phyloP scores from a whole-genome alignment of 2,797 vertebrate genomes.

The Rhincodon typus region DNA sequence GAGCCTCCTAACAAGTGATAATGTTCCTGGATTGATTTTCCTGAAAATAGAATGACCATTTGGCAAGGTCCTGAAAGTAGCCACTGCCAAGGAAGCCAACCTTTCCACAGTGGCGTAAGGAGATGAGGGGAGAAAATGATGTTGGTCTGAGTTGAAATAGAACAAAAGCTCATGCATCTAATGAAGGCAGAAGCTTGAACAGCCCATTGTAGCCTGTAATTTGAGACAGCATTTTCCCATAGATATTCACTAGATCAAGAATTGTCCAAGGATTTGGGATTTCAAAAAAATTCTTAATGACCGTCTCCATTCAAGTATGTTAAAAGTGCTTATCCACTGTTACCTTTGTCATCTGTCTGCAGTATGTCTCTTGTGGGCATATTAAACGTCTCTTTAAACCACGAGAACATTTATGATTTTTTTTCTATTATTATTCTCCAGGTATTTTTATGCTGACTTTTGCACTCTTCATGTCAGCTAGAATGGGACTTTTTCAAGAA shows the following conservation, averaged over 20 bases:
- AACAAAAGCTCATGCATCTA: neutral
- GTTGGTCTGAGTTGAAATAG: neutral
- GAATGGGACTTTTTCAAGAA: constrained; percentile 98
- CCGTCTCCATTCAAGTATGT: neutral
- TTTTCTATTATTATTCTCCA: constrained; percentile 46
- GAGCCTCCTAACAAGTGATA: too few relatives aligned
- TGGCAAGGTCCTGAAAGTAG: too few relatives aligned
- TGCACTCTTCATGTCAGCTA: constrained; percentile 88
- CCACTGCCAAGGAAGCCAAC: neutral
- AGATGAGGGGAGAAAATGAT: neutral
- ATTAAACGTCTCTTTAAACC: neutral
- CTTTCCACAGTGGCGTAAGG: too few relatives aligned
- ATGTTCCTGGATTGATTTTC: too few relatives aligned
- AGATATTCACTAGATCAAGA: neutral
- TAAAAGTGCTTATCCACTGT: neutral
- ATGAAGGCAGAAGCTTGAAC: neutral
- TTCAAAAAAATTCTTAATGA: neutral
- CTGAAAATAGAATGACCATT: too few relatives aligned
- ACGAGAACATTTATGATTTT: neutral
- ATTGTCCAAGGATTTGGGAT: neutral
- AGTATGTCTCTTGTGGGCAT: neutral
- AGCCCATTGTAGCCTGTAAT: neutral
- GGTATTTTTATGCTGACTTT: constrained; percentile 87
- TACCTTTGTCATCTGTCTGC: too few relatives aligned
- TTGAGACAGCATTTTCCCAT: neutral